phyloP scores from a whole-genome alignment of 1,140 invertebrate species.

The Drosophila athabasca region DNA sequence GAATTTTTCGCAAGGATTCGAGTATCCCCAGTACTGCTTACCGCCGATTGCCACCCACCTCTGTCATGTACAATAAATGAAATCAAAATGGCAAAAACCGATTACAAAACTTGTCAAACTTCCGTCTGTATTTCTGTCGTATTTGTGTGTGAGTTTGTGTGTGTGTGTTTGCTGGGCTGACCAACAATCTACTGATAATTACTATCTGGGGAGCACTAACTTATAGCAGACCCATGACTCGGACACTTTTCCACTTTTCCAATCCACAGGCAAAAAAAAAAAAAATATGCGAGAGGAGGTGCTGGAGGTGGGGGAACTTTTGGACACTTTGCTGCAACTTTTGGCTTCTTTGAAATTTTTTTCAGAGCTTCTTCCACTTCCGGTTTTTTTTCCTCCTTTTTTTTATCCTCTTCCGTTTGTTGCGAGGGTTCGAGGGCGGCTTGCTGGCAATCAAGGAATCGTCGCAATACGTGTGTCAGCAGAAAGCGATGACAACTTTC shows the following conservation, averaged over 20 bases:
- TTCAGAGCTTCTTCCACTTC: background rate
- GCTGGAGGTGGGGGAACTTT: conserved; percentile 38
- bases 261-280: conserved; percentile 4
- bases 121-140: conserved; percentile 32
- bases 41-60: background rate
- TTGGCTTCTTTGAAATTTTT: conserved; percentile 36
- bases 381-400: background rate
- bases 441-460: conserved; percentile 53
- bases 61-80: conserved; percentile 66
- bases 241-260: conserved; percentile 44
- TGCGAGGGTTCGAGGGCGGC: background rate
- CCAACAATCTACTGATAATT: conserved; percentile 78
- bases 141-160: conserved; percentile 3
- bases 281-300: conserved; percentile 7
- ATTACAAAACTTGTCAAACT: conserved; percentile 78
- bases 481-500: conserved; percentile 35
- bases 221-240: conserved; percentile 54
- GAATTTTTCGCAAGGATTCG: too few relatives aligned
- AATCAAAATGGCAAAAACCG: conserved; percentile 73
- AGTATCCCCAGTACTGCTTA: too few relatives aligned
- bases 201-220: conserved; percentile 80
- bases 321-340: conserved; percentile 55
- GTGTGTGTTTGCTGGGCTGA: conserved; percentile 17
- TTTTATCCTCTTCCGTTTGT: background rate
- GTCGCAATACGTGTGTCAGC: conserved; percentile 62